Evolutionary conservation across 2,113 vertebrate species (phyloP).

Genomic region (Bolborhynchus lineola): DNA sequence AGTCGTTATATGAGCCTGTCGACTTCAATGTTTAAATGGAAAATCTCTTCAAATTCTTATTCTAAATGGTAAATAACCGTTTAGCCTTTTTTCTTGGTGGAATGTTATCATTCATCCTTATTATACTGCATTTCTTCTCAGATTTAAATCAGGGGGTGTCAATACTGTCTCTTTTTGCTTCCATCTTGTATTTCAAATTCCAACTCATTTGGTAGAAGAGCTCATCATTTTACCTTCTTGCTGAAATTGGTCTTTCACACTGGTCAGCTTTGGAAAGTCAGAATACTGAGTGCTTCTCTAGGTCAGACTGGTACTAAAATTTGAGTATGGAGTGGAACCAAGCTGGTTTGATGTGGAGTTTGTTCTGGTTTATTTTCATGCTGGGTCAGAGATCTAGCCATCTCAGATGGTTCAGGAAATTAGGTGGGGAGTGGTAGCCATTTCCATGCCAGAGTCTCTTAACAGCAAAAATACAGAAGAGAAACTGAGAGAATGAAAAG

Average conservation of each 20-base stretch:
- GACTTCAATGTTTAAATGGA: conserved; percentile 32
- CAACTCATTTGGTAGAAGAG: conserved; percentile 24
- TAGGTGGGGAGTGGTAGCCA: conserved; percentile 48
- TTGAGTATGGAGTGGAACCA: conserved; percentile 43
- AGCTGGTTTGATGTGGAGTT: conserved; percentile 44
- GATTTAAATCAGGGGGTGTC: neutral
- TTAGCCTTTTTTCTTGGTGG: conserved; percentile 17
- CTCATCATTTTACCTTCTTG: conserved; percentile 3
- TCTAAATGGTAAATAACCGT: conserved; percentile 20
- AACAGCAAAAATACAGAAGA: conserved; percentile 78
- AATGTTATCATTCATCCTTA: conserved; percentile 17
- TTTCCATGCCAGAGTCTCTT: conserved; percentile 74
- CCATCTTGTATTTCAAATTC: conserved; percentile 43
- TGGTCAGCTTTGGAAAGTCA: conserved; percentile 51
- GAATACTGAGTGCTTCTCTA: conserved; percentile 40
- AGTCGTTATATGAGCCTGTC: conserved; percentile 15
- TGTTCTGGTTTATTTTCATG: conserved; percentile 59
- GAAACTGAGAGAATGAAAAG: conserved; percentile 69
- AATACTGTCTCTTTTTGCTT: conserved; percentile 37
- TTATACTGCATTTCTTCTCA: conserved; percentile 22
- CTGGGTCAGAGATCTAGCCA: conserved; percentile 52
- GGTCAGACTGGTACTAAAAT: conserved; percentile 48
- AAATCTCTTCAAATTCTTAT: conserved; percentile 42
- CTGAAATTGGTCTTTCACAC: conserved; percentile 6
- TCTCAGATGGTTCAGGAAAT: conserved; percentile 59